phyloP scores from a whole-genome alignment of 2,888 invertebrate species.

The Clunio marinus region DNA sequence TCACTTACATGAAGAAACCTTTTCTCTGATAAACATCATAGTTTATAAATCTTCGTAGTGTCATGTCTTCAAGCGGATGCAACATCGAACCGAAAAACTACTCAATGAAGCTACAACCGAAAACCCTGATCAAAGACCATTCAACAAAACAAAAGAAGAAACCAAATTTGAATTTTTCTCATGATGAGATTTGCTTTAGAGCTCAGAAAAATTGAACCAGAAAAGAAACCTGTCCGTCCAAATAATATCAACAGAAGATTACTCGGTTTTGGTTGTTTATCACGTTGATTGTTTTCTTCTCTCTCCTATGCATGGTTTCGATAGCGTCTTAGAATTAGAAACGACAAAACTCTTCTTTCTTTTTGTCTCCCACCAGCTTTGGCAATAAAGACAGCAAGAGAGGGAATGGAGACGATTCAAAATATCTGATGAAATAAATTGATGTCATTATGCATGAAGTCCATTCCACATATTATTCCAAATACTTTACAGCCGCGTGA shows the following conservation, averaged over 20 bases:
- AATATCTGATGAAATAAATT: constrained; percentile 25
- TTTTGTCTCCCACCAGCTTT: not conserved
- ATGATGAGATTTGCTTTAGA: not conserved
- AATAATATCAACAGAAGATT: constrained; percentile 27
- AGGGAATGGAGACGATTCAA: not conserved
- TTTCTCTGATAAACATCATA: constrained; percentile 27
- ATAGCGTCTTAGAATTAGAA: constrained; percentile 4
- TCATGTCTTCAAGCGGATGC: not conserved
- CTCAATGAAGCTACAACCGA: not conserved
- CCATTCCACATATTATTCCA: constrained; percentile 14
- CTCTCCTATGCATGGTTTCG: too few relatives aligned
- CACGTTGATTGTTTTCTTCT: not conserved
- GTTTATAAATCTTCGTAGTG: constrained; percentile 29
- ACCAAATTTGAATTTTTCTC: constrained; percentile 32
- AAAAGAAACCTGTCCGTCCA: constrained; percentile 37
- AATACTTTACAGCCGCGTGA: not conserved
- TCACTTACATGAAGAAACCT: constrained; percentile 10
- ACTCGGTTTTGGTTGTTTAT: not conserved
- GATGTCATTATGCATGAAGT: constrained; percentile 19
- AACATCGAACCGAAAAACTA: not conserved
- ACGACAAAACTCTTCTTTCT: too few relatives aligned
- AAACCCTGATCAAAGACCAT: constrained; percentile 23
- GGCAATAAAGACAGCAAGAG: constrained; percentile 11
- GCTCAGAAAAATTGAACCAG: constrained; percentile 28
- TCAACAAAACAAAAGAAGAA: constrained; percentile 2